Conservation (phyloP, 2,888 invertebrate species). For the Synergus umbraculus region DNA sequence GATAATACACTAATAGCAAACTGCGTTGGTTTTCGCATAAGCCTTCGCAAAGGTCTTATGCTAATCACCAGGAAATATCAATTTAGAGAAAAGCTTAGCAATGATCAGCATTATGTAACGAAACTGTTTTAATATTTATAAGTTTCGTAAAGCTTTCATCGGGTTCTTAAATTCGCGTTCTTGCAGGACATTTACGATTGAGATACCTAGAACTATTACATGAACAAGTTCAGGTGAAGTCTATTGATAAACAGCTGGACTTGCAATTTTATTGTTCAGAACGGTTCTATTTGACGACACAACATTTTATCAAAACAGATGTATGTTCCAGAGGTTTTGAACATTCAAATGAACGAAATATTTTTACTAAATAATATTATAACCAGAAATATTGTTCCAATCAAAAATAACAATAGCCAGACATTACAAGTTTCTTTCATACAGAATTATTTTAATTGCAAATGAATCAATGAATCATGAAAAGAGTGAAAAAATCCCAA, state of each 20-base stretch:
- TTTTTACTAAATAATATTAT: too few species aligned
- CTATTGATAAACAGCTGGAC: background rate
- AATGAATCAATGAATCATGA: too few species aligned
- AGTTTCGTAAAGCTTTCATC: slow-evolving; percentile 13
- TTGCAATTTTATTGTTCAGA: too few species aligned
- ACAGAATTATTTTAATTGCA: too few species aligned
- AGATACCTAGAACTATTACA: background rate
- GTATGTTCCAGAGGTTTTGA: too few species aligned
- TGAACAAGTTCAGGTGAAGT: background rate
- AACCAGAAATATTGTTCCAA: too few species aligned
- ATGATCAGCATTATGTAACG: background rate
- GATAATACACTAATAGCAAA: background rate
- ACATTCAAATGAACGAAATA: too few species aligned
- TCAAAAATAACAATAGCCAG: too few species aligned
- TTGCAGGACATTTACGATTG: background rate
- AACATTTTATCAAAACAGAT: too few species aligned
- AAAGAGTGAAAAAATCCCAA: too few species aligned
- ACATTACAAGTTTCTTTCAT: too few species aligned
- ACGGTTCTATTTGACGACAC: too few species aligned
- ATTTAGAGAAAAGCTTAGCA: background rate
- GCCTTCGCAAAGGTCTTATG: background rate
- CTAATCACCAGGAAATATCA: slow-evolving; percentile 1
- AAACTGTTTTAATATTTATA: background rate
- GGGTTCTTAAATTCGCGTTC: background rate
- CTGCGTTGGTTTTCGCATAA: background rate